Evolutionary conservation across 2,797 vertebrate genomes (phyloP).

Genomic region (Chelidonichthys spinosus): DNA sequence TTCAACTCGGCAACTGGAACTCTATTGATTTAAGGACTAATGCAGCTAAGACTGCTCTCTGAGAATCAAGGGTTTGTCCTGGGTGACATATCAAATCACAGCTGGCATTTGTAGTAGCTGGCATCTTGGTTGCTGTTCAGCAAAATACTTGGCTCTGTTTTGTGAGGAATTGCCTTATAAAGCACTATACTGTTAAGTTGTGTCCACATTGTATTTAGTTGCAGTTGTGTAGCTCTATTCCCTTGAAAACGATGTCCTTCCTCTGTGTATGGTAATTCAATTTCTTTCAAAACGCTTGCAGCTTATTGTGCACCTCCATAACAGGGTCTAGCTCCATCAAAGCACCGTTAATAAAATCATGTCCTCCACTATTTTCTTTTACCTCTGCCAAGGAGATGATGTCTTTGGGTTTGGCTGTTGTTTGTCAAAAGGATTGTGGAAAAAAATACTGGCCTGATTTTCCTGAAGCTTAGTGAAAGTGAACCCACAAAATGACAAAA

Average conservation of each 20-base stretch:
- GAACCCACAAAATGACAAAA: not conserved
- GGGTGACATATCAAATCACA: constrained; percentile 31
- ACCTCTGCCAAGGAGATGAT: no score
- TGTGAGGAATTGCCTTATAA: not conserved
- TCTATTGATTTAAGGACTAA: constrained; percentile 19
- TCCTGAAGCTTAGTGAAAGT: not conserved
- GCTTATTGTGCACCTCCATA: not conserved
- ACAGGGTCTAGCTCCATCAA: not conserved
- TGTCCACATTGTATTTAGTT: not conserved
- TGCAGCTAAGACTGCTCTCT: constrained; percentile 5
- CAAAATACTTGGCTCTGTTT: not conserved
- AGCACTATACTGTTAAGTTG: not conserved
- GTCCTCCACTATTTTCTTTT: not conserved
- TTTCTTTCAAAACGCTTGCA: not conserved
- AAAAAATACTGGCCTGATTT: not conserved
- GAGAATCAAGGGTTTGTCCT: constrained; percentile 17
- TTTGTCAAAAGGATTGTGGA: not conserved
- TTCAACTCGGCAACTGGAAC: constrained; percentile 27
- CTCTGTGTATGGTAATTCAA: not conserved
- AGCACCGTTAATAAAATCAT: not conserved
- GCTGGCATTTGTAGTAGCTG: constrained; percentile 27
- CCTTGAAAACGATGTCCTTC: not conserved
- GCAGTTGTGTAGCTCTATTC: constrained; percentile 2
- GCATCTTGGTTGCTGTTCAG: constrained; percentile 17
- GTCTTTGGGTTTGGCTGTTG: not conserved